Evolutionary conservation across 2,888 invertebrate genomes (phyloP).

Genomic region (Penaeus monodon): DNA sequence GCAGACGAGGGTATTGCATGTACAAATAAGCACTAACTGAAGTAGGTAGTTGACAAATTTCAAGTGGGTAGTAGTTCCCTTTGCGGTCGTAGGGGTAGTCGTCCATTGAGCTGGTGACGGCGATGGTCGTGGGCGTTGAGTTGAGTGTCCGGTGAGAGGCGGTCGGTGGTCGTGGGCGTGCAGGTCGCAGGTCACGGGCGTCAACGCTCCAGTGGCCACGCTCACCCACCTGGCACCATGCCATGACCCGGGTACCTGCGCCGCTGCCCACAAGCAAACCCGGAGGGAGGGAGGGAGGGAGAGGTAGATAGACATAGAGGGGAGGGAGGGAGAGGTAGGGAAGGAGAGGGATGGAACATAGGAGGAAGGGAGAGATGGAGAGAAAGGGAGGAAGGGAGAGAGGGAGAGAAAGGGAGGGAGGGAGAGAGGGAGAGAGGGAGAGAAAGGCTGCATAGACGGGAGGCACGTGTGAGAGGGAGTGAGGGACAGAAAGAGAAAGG

Average conservation of each 20-base stretch:
- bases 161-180: slow-evolving; percentile 1
- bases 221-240: slow-evolving; percentile 45
- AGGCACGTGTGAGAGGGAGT: too few relatives aligned
- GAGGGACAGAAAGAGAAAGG: too few relatives aligned
- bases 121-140: neutral
- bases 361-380: neutral
- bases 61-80: too few relatives aligned
- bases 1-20: too few relatives aligned
- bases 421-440: neutral
- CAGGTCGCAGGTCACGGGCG: slow-evolving; percentile 38
- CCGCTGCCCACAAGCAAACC: neutral
- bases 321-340: neutral
- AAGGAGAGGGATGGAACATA: neutral
- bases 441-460: neutral
- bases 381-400: too few relatives aligned
- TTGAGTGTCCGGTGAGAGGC: neutral
- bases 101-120: neutral
- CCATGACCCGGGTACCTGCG: slow-evolving; percentile 12
- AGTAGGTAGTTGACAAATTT: too few relatives aligned
- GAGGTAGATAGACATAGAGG: too few relatives aligned
- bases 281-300: neutral
- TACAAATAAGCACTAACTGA: too few relatives aligned
- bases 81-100: too few relatives aligned
- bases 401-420: neutral
- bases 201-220: slow-evolving; percentile 35